A percentile compares a stretch with the other conserved stretches of the same genome.
Conservation (phyloP, 2,888 invertebrate genomes). For the Volucella inanis region DNA sequence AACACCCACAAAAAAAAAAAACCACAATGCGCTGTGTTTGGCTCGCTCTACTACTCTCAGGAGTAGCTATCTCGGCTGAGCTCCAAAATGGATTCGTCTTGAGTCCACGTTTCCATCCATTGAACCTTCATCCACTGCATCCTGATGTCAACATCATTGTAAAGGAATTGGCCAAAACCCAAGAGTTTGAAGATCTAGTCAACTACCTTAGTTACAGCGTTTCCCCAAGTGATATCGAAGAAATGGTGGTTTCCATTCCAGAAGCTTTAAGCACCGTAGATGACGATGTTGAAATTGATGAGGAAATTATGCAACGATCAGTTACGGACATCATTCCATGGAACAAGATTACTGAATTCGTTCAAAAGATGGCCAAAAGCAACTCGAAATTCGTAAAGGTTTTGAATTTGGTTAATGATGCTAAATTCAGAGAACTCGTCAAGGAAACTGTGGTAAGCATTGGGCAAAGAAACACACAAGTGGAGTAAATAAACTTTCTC, state of each 20-base stretch:
- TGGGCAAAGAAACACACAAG: neutral
- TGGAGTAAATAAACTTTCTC: neutral
- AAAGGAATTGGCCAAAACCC: neutral
- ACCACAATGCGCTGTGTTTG: constrained; percentile 30
- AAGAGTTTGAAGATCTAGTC: constrained; percentile 45
- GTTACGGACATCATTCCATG: constrained; percentile 50
- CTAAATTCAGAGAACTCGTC: constrained; percentile 57
- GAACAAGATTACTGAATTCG: constrained; percentile 33
- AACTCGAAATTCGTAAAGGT: constrained; percentile 58
- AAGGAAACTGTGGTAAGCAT: constrained; percentile 53
- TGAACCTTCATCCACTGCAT: neutral
- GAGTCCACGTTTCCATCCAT: constrained; percentile 12
- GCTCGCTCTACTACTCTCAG: constrained; percentile 42
- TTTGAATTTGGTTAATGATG: constrained; percentile 53
- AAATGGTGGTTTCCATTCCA: constrained; percentile 28
- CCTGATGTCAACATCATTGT: neutral
- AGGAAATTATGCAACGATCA: constrained; percentile 27
- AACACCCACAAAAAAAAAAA: neutral
- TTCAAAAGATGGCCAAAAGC: constrained; percentile 38
- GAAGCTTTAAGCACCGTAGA: constrained; percentile 20
- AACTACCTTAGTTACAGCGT: constrained; percentile 32
- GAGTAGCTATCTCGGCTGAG: constrained; percentile 40
- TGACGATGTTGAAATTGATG: neutral
- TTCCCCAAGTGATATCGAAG: constrained; percentile 49
- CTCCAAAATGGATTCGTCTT: neutral